Base-by-base conservation (phyloP, 2,113 vertebrate species). In the Corvus moneduloides region DNA sequence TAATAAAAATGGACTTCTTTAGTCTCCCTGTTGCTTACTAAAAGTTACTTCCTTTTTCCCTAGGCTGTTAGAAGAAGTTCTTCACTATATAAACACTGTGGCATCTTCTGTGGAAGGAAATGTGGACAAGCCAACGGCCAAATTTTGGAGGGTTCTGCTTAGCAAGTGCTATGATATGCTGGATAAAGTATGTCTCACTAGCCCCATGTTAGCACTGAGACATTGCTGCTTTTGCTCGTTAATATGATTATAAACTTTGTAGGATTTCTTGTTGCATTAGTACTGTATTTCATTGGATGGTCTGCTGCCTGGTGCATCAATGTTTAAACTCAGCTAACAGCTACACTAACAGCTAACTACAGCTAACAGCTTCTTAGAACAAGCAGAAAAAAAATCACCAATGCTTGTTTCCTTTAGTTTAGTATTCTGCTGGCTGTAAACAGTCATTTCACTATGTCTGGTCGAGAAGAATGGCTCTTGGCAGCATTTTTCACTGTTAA, bases 91-190 rank as follows among this genome's bases (percentile, higher is more conserved):
- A 74, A 98, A 98, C 59, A 94, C 96, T 2, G 98, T 99, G 16
- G 99, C 99, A 13, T 98, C 95, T 56, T 98, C 98, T 6, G 95
- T 99, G 79, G 99, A 99, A 97, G 97, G 97, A 73, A 99, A 99
- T 3, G 93, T 98, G 2, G 98, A 99, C 94, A 98, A 98, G 82
- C 97, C 98, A 48, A 99, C 98, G 0, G 98, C 98, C 46, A 99
- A 99, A 97, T 99, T 99, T 84, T 99, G 99, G 99, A 98, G 99
- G 56, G 99, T 98, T 27, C 98, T 99, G 61, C 98, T 99, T 46
- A 99, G 98, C 67, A 99, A 99, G 90, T 96, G 98, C 28, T 99
- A 99, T 5, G 99, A 99, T 55, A 89, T 99, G 76, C 96, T 99
- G 76, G 99, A 99, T 73, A 99, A 99, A 97, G 99, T 99, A 87